Conservation (phyloP, 2,888 invertebrate species). For the Chymomyza amoena region DNA sequence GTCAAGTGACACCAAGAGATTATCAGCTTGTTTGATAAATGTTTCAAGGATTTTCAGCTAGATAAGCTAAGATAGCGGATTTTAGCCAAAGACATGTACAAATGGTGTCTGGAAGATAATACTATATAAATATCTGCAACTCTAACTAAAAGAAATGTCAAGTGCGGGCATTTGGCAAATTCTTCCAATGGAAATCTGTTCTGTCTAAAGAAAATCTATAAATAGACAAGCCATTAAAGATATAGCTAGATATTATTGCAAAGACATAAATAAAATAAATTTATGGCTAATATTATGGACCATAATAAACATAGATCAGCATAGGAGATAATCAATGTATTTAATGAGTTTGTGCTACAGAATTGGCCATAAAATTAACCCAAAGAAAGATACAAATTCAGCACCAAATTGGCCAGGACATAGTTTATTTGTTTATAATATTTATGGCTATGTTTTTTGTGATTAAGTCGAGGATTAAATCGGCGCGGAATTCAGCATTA, state of each 20-base stretch:
- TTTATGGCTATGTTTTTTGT: no score
- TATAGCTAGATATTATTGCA: not conserved
- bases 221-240: not conserved
- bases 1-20: not conserved
- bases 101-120: not conserved
- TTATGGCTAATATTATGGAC: slow-evolving; percentile 23
- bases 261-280: slow-evolving; percentile 16
- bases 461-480: no score
- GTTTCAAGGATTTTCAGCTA: not conserved
- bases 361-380: no score
- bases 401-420: no score
- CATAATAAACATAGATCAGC: not conserved
- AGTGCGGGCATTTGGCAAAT: not conserved
- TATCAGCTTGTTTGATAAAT: not conserved
- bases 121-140: not conserved
- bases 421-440: no score
- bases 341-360: no score
- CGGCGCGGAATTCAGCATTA: no score
- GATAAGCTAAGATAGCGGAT: not conserved
- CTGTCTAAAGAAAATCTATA: not conserved
- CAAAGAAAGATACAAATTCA: no score
- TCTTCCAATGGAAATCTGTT: not conserved
- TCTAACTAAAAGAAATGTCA: not conserved
- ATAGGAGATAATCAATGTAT: not conserved
- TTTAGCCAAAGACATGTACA: not conserved